Percentiles rank a stretch among this genome's conserved stretches.
These are phyloP conservation scores for Luidia sarsii DNA, from an alignment of 53 echinoderm and acorn worm species.

Conservation along the genomic window DNA sequence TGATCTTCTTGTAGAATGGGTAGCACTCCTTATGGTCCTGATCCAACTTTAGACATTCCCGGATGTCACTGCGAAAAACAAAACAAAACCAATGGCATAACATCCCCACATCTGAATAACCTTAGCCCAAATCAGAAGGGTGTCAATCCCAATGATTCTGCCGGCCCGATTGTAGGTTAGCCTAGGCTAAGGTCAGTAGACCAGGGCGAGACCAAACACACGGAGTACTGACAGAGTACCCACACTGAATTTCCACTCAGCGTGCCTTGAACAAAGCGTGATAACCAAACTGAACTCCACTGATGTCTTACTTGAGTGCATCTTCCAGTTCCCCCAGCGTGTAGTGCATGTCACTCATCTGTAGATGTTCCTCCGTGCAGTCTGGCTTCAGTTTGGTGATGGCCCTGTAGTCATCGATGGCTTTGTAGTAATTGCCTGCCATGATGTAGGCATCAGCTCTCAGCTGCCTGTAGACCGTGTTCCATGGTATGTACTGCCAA, in stretches of 20 bases:
- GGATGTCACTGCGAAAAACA: constrained; percentile 78
- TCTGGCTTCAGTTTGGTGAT: constrained; percentile 85
- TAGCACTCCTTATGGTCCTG: constrained; percentile 92
- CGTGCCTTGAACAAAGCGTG: neutral
- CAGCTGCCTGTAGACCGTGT: constrained; percentile 63
- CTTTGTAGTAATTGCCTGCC: constrained; percentile 78
- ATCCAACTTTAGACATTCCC: constrained; percentile 94
- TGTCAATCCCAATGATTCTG: too few relatives aligned
- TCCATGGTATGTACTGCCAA: constrained; percentile 82
- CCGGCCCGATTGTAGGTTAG: too few relatives aligned
- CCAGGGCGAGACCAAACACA: too few relatives aligned
- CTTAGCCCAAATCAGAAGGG: too few relatives aligned
- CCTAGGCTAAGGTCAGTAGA: too few relatives aligned
- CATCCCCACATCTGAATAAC: too few relatives aligned
- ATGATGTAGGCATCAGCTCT: constrained; percentile 77
- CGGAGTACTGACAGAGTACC: too few relatives aligned
- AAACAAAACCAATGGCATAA: neutral
- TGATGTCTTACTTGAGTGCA: constrained; percentile 86
- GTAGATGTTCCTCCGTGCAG: constrained; percentile 72
- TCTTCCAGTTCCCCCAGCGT: constrained; percentile 84
- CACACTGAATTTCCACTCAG: neutral
- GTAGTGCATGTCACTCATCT: constrained; percentile 86
- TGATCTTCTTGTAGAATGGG: constrained; percentile 83
- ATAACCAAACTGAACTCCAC: neutral
- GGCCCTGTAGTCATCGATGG: constrained; percentile 80